A percentile compares a stretch with the other conserved stretches of the same genome.
These are phyloP conservation scores for Lasioglossum marginatum DNA, from an alignment of 2,888 invertebrate species.

Conservation along the genomic window DNA sequence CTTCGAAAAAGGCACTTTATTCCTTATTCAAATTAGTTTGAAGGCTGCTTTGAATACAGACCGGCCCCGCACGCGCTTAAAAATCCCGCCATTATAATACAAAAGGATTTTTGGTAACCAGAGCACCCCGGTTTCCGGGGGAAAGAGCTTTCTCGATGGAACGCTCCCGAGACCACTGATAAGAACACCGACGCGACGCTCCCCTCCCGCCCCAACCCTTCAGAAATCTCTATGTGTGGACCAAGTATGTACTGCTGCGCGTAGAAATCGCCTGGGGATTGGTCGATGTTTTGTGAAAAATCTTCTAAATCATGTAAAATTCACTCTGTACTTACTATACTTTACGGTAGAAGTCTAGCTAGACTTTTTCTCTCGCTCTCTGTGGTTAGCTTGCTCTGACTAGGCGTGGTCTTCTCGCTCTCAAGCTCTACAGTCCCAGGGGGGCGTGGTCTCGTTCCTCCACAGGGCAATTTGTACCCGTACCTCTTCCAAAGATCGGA, in stretches of 20 bases:
- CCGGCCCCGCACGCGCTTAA: constrained; percentile 72
- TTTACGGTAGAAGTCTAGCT: neutral
- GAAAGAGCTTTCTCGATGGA: neutral
- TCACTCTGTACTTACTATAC: neutral
- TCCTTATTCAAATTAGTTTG: constrained; percentile 82
- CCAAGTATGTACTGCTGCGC: neutral
- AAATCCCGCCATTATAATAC: constrained; percentile 81
- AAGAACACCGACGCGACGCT: neutral
- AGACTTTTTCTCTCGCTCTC: neutral
- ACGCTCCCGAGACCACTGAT: neutral
- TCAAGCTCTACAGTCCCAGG: neutral
- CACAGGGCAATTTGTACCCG: neutral
- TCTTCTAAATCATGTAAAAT: neutral
- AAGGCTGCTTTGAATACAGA: constrained; percentile 80
- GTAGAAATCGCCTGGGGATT: neutral
- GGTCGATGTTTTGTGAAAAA: neutral
- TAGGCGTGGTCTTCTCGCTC: neutral
- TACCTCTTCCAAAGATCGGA: neutral
- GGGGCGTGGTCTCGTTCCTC: neutral
- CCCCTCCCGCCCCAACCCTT: neutral
- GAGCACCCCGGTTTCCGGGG: constrained; percentile 20
- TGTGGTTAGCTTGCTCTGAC: neutral
- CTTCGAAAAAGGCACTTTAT: constrained; percentile 79
- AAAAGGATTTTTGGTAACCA: constrained; percentile 77
- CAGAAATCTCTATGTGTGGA: neutral